These are phyloP conservation scores for Percopsis transmontana DNA, from an alignment of 2,113 vertebrate species.

Conservation along the genomic window DNA sequence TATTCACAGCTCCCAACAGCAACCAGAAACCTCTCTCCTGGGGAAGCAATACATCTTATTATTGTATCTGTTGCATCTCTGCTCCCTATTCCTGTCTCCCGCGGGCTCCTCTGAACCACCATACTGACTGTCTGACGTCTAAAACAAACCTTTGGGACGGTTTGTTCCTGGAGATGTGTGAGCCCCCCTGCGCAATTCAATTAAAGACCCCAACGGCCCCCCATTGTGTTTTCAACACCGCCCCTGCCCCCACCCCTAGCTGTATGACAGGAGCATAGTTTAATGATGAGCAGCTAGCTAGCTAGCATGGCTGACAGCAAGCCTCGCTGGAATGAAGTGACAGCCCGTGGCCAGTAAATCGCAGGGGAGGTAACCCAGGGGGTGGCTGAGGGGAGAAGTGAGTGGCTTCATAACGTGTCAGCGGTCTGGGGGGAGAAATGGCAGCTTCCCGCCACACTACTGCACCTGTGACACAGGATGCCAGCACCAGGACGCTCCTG, in stretches of 20 bases:
- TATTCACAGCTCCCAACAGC: no score
- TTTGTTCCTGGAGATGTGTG: conserved; percentile 22
- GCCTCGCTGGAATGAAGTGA: conserved; percentile 34
- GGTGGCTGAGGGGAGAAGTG: conserved; percentile 15
- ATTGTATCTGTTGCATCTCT: conserved; percentile 33
- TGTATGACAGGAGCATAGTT: conserved; percentile 47
- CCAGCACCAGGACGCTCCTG: no score
- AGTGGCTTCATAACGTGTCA: conserved; percentile 17
- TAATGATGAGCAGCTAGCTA: conserved; percentile 31
- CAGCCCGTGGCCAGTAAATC: conserved; percentile 30
- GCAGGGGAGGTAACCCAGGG: conserved; percentile 36
- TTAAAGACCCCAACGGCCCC: conserved; percentile 10
- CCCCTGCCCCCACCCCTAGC: neutral
- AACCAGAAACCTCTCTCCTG: conserved; percentile 15
- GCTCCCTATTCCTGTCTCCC: conserved; percentile 5
- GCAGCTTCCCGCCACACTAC: no score
- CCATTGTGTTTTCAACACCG: no score
- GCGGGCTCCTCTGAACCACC: conserved; percentile 30
- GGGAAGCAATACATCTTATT: conserved; percentile 42
- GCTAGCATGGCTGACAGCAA: conserved; percentile 47
- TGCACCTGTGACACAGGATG: no score
- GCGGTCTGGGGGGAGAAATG: conserved; percentile 15
- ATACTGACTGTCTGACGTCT: conserved; percentile 13
- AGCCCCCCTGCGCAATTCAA: conserved; percentile 12
- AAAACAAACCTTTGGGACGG: conserved; percentile 37